phyloP scores from a whole-genome alignment of 2,113 vertebrate genomes.

The Larimichthys polyactis region DNA sequence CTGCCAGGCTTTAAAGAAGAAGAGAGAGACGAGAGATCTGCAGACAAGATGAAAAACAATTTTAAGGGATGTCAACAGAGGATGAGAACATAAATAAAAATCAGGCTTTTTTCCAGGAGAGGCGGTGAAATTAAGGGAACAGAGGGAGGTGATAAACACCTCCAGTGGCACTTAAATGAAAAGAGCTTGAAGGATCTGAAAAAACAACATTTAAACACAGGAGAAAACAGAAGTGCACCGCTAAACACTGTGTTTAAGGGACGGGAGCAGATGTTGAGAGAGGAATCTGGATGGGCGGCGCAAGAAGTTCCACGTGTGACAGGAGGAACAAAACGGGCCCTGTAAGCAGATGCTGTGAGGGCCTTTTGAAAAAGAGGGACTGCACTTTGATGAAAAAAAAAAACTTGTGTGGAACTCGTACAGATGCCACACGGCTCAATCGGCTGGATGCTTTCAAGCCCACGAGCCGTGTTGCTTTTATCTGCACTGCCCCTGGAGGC shows the following conservation, averaged over 20 bases:
- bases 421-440: conserved; percentile 21
- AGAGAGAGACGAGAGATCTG: not conserved
- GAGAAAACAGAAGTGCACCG: conserved; percentile 10
- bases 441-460: conserved; percentile 24
- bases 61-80: conserved; percentile 16
- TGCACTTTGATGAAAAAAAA: not conserved
- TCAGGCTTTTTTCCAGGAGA: conserved; percentile 10
- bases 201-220: conserved; percentile 20
- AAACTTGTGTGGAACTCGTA: not conserved
- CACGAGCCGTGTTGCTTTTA: not conserved
- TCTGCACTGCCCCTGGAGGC: conserved; percentile 55
- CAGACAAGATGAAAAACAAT: conserved; percentile 10
- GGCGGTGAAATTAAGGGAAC: conserved; percentile 22
- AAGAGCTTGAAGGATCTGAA: conserved; percentile 33
- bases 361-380: not conserved
- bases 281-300: conserved; percentile 26
- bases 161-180: conserved; percentile 47
- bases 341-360: conserved; percentile 18
- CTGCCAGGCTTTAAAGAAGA: conserved; percentile 13
- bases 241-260: conserved; percentile 42
- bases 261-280: conserved; percentile 39
- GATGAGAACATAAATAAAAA: not conserved
- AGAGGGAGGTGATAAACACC: conserved; percentile 46
- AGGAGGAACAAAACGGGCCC: conserved; percentile 15
- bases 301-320: conserved; percentile 31